Base-by-base conservation (phyloP, 2,888 invertebrate genomes). In the Uloborus plumipes region DNA sequence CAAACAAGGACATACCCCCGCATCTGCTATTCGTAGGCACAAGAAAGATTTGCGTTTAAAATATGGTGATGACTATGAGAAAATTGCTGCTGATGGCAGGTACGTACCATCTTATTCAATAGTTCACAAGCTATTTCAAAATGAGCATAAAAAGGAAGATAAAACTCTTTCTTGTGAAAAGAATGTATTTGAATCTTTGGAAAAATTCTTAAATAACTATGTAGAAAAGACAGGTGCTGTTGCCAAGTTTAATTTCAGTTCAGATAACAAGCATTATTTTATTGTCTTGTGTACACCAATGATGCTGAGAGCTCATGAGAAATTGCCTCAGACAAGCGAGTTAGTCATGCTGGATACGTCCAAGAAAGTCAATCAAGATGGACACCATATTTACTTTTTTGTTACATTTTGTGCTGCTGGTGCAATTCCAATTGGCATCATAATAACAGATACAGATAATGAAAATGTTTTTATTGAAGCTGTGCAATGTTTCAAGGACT, bases 191-290 rank as follows among this genome's bases (percentile, higher is more conserved):
- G 31, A 31, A 31, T 31, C 31, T 7, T 31, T 31, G 31, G 7
- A 31, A 31, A 7, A 31, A 31, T 31, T 31, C 31, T 31, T 31
- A 31, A 31, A 7, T 7, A 31, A 31, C 31, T 31, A 31, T 31
- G n/a, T n/a, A n/a, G n/a, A n/a, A n/a, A n/a, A n/a, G n/a, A n/a
- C n/a, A n/a, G n/a, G n/a, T n/a, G n/a, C 31, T 31, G 31, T 51
- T 51, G 50, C 50, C 15, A 16, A 50, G 22, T 67, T n/a, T 22
- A 51, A n/a, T 22, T 7, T 14, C 7, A 1, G 51, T 20, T 4
- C n/a, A n/a, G 67, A 67, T 50, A 26, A 51, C 16, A 9, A 67
- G 51, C 67, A 67, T 53, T 67, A 67, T 50, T 67, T 51, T 50
- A 53, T 67, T 9, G 18, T 67, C 20, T 16, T 67, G 7, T 20